phyloP scores from a whole-genome alignment of 1,140 invertebrate genomes.

The Drosophila erecta region DNA sequence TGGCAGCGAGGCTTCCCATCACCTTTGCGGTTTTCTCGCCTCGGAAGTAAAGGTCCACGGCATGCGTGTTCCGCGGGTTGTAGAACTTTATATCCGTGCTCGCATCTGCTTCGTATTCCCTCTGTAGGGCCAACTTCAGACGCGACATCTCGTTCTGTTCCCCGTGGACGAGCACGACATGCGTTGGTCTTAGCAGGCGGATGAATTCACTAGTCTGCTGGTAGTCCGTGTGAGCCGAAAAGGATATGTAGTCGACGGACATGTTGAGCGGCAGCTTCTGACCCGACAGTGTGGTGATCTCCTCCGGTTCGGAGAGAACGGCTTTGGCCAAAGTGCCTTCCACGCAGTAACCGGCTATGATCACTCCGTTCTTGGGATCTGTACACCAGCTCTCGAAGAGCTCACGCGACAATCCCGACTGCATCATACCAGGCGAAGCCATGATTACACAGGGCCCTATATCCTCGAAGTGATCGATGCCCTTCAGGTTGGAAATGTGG shows the following conservation, averaged over 20 bases:
- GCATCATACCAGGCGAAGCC: slow-evolving; percentile 99
- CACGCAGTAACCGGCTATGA: slow-evolving; percentile 99
- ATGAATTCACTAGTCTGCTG: slow-evolving; percentile 99
- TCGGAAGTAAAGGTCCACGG: slow-evolving; percentile 96
- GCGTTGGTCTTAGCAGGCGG: slow-evolving; percentile 95
- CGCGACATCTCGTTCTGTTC: slow-evolving; percentile 99
- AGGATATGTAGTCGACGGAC: slow-evolving; percentile 99
- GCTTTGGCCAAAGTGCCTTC: slow-evolving; percentile 99
- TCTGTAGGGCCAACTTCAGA: slow-evolving; percentile 95
- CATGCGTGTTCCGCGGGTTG: slow-evolving; percentile 98
- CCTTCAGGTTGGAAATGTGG: slow-evolving; percentile 99
- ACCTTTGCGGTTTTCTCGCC: slow-evolving; percentile 99
- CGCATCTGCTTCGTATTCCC: slow-evolving; percentile 97
- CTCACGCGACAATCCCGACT: slow-evolving; percentile 98
- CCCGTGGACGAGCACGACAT: slow-evolving; percentile 98
- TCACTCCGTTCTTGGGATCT: slow-evolving; percentile 98
- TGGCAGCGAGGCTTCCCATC: slow-evolving; percentile 95
- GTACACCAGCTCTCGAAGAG: slow-evolving; percentile 99
- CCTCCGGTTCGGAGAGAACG: slow-evolving; percentile 98
- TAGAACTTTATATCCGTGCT: slow-evolving; percentile 96
- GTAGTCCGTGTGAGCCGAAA: slow-evolving; percentile 99
- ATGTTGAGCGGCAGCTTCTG: slow-evolving; percentile 98
- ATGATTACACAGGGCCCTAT: slow-evolving; percentile 99
- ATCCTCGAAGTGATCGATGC: slow-evolving; percentile 99
- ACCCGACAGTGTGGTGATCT: slow-evolving; percentile 97